A percentile compares a stretch with the other conserved stretches of the same genome.
These are phyloP conservation scores for Podocnemis expansa DNA, from an alignment of 2,113 vertebrate species.

Conservation along the genomic window DNA sequence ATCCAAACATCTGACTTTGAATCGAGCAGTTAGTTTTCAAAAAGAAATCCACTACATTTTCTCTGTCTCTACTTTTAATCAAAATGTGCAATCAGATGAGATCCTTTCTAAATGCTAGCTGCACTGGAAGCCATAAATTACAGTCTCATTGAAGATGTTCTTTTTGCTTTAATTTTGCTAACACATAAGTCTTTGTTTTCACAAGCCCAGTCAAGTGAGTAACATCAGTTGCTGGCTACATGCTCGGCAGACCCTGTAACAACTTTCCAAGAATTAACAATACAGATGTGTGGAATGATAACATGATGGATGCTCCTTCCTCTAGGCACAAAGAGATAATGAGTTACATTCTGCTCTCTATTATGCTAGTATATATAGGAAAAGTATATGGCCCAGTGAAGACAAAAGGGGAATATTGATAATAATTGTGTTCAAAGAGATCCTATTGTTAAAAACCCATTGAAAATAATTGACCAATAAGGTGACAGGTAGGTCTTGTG, in stretches of 20 bases:
- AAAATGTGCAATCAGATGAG: background rate
- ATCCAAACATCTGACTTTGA: background rate
- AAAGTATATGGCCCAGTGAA: background rate
- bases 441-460: background rate
- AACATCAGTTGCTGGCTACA: constrained; percentile 33
- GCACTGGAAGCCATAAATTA: constrained; percentile 63
- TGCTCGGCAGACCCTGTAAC: constrained; percentile 3
- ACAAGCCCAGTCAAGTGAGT: constrained; percentile 58
- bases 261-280: background rate
- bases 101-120: background rate
- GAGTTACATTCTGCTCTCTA: accelerated
- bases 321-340: constrained; percentile 5
- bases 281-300: background rate
- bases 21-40: background rate
- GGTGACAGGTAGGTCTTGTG: accelerated
- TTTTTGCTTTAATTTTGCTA: constrained; percentile 75
- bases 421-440: background rate
- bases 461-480: background rate
- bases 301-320: constrained; percentile 10
- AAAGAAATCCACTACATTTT: background rate
- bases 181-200: constrained; percentile 63
- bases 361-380: background rate
- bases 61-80: background rate
- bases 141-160: constrained; percentile 70
- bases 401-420: background rate